Evolutionary conservation across 2,113 vertebrate species (phyloP), one percentile per base, ranked within the genome.

Genomic region (Hippoglossus stenolepis): DNA sequence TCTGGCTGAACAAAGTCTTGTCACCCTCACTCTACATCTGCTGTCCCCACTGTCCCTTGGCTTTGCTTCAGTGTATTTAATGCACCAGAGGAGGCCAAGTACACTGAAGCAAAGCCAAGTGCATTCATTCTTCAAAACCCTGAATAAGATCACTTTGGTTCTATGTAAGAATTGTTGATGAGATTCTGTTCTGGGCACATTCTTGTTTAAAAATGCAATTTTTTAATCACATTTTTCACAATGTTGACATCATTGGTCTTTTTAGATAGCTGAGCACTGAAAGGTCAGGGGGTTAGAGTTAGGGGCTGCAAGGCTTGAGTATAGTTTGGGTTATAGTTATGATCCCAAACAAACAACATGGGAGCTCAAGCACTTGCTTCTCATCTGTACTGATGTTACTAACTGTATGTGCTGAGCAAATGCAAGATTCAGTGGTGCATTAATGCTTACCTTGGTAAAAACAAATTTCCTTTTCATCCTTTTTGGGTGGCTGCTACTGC

Each of bases 1-100:
- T 79, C 73, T 83, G 40, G 77, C 73, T 79, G 66, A 69, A 58
- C 38, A 17, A 61, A 35, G 62, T 49, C 62, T 60, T 53, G 70
- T 85, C 24, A 77, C 20, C 65, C 59, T 73, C 28, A 45, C 11
- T 62, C 67, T 75, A 24, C 21, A 75, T 79, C 62, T 0, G 20
- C 66, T 77, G 71, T 13, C 40, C 69, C 58, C 26, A 31, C 21
- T 18, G 53, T 72, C 70, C 56, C 64, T 70, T 65, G 54, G 72
- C 56, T 77, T 77, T 61, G 20, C 61, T 54, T 59, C n/a, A 47
- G 60, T 67, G 57, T 76, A 51, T 8, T 85, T 79, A 70, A 69
- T 60, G 23, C 47, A 65, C 28, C 58, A 80, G 60, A 82, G 81
- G 69, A 51, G 38, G 57, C 45, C 53, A 57, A 71, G 69, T 21